Evolutionary conservation across 2,113 vertebrate genomes (phyloP).

Genomic region (Leiothrix lutea): DNA sequence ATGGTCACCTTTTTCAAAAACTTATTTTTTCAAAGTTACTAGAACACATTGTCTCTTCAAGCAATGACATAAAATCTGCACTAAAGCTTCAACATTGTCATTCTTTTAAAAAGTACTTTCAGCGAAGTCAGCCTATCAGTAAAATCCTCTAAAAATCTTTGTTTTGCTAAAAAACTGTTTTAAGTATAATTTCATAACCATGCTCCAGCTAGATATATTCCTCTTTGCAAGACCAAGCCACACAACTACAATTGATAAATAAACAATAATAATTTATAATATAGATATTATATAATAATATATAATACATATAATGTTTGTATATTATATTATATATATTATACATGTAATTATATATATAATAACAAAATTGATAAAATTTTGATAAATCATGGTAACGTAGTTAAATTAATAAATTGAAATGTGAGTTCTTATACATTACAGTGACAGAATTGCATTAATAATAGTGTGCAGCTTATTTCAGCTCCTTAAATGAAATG

Average conservation of each 20-base stretch:
- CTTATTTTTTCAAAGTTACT: background rate
- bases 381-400: constrained; percentile 10
- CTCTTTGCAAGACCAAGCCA: background rate
- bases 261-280: too few species aligned
- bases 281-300: too few species aligned
- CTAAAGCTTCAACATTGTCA: background rate
- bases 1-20: background rate
- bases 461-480: background rate
- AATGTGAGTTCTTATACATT: constrained; percentile 15
- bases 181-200: background rate
- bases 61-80: background rate
- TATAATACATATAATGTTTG: too few species aligned
- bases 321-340: too few species aligned
- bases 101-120: background rate
- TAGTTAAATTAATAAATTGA: constrained; percentile 43
- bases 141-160: background rate
- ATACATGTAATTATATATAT: too few species aligned
- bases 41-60: background rate
- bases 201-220: background rate
- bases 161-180: background rate
- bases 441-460: background rate
- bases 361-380: background rate
- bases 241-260: background rate
- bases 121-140: background rate
- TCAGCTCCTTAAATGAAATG: background rate